Percentiles rank a stretch among this genome's conserved stretches.
Evolutionary conservation across 2,797 vertebrate genomes (phyloP).

Genomic region (Gallirallus australis): DNA sequence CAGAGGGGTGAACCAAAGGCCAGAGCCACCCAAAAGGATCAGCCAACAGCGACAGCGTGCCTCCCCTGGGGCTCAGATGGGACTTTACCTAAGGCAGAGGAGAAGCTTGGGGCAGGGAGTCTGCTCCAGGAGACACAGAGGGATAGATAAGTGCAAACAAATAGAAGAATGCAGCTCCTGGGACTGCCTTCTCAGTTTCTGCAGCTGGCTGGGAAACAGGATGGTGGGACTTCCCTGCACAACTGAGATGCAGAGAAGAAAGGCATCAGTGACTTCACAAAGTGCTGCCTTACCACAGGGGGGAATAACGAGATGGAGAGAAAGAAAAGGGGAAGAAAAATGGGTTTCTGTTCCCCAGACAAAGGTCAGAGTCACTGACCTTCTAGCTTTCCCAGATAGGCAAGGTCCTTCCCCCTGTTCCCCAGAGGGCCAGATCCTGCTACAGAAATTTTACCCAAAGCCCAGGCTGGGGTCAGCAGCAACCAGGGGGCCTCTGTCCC

Average conservation of each 20-base stretch:
- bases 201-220: not conserved
- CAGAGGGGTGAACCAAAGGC: not conserved
- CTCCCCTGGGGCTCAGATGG: not conserved
- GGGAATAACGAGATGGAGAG: not conserved
- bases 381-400: not conserved
- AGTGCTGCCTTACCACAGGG: not conserved
- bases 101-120: not conserved
- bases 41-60: rapidly evolving
- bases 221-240: rapidly evolving
- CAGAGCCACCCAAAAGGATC: not conserved
- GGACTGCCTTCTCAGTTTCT: not conserved
- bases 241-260: not conserved
- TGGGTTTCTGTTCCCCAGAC: not conserved
- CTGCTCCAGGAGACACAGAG: not conserved
- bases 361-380: not conserved
- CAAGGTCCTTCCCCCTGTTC: not conserved
- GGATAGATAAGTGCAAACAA: not conserved
- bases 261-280: not conserved
- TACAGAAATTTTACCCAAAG: not conserved
- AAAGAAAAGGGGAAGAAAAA: not conserved
- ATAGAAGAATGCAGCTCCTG: not conserved
- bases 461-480: rapidly evolving
- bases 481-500: not conserved
- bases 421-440: not conserved
- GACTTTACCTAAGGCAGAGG: not conserved